Conservation (phyloP, 2,888 invertebrate genomes). For the Torymus aiolomorphi region DNA sequence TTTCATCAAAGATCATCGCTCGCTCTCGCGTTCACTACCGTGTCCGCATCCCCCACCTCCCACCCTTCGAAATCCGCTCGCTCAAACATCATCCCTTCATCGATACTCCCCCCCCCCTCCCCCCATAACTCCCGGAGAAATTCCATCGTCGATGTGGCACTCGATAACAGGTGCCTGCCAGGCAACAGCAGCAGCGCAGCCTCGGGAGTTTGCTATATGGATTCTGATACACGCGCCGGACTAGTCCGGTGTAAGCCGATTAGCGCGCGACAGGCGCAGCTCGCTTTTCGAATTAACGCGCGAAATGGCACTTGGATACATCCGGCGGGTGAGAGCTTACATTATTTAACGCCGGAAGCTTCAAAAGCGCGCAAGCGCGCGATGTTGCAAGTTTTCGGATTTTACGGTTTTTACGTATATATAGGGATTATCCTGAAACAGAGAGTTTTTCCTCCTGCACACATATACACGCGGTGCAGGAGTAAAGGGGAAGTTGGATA, state of each 20-base stretch:
- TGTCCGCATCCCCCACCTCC: background rate
- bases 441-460: too few species aligned
- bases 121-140: constrained; percentile 34
- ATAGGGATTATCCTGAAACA: too few species aligned
- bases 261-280: constrained; percentile 31
- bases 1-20: constrained; percentile 44
- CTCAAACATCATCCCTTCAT: constrained; percentile 13
- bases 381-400: background rate
- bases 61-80: constrained; percentile 1
- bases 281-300: constrained; percentile 51
- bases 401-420: background rate
- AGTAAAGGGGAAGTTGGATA: too few species aligned
- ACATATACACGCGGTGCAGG: too few species aligned
- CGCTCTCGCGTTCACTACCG: too few species aligned
- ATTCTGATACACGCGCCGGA: constrained; percentile 8
- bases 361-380: background rate
- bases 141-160: constrained; percentile 34
- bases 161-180: constrained; percentile 43
- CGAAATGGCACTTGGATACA: constrained; percentile 35
- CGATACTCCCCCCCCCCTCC: background rate
- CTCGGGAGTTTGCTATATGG: constrained; percentile 32
- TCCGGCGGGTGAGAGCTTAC: constrained; percentile 16
- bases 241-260: constrained; percentile 43
- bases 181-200: background rate
- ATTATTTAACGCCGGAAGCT: constrained; percentile 40